Conservation (phyloP, 2,113 vertebrate species). For the Rhagologus leucostigma region DNA sequence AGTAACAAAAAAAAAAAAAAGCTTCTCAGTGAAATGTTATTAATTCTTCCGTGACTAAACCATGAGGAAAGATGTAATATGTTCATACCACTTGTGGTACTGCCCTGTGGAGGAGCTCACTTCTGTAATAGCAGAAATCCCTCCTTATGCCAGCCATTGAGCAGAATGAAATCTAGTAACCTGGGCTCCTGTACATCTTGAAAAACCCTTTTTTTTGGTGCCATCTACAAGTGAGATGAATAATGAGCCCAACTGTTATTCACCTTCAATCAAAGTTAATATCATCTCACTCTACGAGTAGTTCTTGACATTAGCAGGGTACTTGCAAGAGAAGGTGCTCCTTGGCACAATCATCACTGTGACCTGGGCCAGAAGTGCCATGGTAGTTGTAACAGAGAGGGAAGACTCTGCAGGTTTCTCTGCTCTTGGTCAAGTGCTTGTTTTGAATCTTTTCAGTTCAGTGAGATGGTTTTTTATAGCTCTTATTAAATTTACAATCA, state of each 20-base stretch:
- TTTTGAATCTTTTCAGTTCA: not conserved
- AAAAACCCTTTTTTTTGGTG: not conserved
- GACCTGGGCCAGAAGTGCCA: not conserved
- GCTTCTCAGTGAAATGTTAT: not conserved
- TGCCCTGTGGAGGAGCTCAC: not conserved
- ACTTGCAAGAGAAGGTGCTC: not conserved
- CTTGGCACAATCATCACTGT: not conserved
- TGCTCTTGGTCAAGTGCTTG: not conserved
- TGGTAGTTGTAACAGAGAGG: not conserved
- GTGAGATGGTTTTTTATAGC: not conserved
- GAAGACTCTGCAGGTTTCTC: not conserved
- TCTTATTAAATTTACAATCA: not conserved
- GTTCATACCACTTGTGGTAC: not conserved
- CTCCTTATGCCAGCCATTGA: fast-evolving
- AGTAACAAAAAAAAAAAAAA: not conserved
- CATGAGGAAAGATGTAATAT: not conserved
- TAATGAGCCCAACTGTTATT: not conserved
- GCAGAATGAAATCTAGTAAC: not conserved
- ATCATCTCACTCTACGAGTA: not conserved
- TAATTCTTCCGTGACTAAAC: not conserved
- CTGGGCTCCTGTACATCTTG: not conserved
- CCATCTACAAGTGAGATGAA: not conserved
- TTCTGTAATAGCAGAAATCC: not conserved
- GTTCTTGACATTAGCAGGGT: not conserved
- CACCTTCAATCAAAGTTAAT: not conserved